Percentiles rank a stretch among this genome's conserved stretches.
These are phyloP conservation scores for Lytechinus pictus DNA, from an alignment of 35 echinoderm and acorn worm genomes.

Conservation along the genomic window DNA sequence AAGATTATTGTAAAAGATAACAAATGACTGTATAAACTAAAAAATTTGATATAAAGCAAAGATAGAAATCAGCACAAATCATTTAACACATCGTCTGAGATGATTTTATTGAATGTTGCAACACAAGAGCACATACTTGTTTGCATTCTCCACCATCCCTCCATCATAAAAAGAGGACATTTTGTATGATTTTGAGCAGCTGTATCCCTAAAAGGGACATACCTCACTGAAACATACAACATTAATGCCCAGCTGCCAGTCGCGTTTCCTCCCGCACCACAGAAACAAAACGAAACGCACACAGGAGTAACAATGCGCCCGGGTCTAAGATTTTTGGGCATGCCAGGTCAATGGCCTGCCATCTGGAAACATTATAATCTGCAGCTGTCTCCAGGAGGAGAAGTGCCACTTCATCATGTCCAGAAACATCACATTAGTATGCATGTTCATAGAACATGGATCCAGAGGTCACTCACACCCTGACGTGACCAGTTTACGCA, in stretches of 20 bases:
- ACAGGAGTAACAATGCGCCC: not conserved
- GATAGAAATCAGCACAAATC: not conserved
- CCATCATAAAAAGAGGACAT: not conserved
- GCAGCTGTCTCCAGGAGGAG: not conserved
- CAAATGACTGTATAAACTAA: too few relatives aligned
- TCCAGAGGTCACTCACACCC: not conserved
- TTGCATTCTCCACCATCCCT: not conserved
- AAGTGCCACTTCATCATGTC: not conserved
- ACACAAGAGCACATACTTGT: not conserved
- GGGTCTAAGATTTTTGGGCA: not conserved
- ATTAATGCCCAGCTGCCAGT: not conserved
- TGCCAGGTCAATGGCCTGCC: not conserved
- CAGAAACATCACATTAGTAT: not conserved
- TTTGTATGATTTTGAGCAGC: not conserved
- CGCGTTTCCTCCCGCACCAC: not conserved
- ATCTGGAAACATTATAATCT: not conserved
- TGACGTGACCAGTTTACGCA: not conserved
- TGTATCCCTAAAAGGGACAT: not conserved
- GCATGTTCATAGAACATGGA: slow-evolving; percentile 1
- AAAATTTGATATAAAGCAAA: not conserved
- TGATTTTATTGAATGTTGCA: not conserved
- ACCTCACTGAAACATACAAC: not conserved
- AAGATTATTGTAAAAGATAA: too few relatives aligned
- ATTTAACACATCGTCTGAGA: not conserved
- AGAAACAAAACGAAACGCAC: not conserved